Base-by-base conservation (phyloP, 2,113 vertebrate species). In the Tragelaphus buxtoni region DNA sequence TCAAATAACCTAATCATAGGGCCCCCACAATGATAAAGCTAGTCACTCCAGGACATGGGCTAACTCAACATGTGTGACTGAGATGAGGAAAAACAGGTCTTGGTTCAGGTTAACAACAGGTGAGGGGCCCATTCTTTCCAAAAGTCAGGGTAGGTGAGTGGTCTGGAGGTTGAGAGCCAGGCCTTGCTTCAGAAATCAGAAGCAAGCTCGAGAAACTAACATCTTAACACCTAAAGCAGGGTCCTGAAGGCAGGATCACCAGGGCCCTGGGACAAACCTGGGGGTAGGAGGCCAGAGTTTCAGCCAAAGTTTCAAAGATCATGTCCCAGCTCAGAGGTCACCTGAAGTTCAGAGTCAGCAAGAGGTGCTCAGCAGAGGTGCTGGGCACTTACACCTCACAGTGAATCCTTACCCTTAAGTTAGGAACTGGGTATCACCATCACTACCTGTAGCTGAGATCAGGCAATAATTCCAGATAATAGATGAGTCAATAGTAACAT, bases 371-470 rank as follows among this genome's bases (percentile, higher is more conserved):
- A 47, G 22, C 17, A 32, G 4, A 56, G 65, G 53, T 16, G 51
- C 12, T 22, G 51, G 32, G 51, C n/a, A 4, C 55, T 28, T 10
- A 5, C 26, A 13, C 32, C 16, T 4, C 69, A 4, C 26, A 14
- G 22, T 4, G 28, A 28, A n/a, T 18, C n/a, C 77, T 61, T 61
- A 6, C 51, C 49, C 14, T 22, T 7, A 18, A 47, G 42, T 24
- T 26, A 11, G 11, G 24, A 2, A 26, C 45, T 55, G 1, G 0
- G 42, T 16, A 3, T 30, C 10, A 4, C n/a, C 5, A 5, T 72
- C 20, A 45, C 39, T 20, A 14, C 26, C 22, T 45, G 0, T 18
- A 9, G 2, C 83, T 45, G 24, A 58, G 42, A n/a, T 28, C 9
- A 49, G 30, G 24, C 9, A 1, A 0, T 14, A 7, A 56, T 60